phyloP scores from a whole-genome alignment of 1,140 invertebrate genomes.

The Chlorops oryzae region DNA sequence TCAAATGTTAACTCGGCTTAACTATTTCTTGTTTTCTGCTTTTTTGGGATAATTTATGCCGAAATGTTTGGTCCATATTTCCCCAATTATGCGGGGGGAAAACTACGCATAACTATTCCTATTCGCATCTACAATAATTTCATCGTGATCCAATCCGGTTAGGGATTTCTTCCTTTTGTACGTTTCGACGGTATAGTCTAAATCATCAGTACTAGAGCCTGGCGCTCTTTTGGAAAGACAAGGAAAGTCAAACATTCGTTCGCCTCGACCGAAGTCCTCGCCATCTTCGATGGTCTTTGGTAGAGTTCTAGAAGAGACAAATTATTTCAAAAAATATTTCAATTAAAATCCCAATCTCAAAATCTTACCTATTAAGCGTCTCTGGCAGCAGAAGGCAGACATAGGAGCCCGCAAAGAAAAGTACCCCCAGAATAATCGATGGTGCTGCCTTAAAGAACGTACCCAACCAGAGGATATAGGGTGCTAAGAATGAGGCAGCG shows the following conservation, averaged over 20 bases:
- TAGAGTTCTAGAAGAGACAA: conserved; percentile 42
- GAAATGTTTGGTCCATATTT: too few relatives aligned
- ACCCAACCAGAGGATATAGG: conserved; percentile 52
- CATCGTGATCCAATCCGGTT: conserved; percentile 31
- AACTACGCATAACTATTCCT: conserved; percentile 15
- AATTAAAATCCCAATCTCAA: not conserved
- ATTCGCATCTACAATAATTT: conserved; percentile 28
- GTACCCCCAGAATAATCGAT: conserved; percentile 52
- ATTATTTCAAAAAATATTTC: conserved; percentile 1
- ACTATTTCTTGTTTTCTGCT: too few relatives aligned
- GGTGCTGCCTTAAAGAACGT: conserved; percentile 54
- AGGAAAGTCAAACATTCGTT: conserved; percentile 53
- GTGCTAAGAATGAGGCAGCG: conserved; percentile 53
- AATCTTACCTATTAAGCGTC: conserved; percentile 51
- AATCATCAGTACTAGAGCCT: conserved; percentile 29
- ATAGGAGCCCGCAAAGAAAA: conserved; percentile 53
- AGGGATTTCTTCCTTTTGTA: conserved; percentile 44
- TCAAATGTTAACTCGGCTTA: too few relatives aligned
- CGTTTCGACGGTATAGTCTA: conserved; percentile 31
- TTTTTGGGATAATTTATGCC: too few relatives aligned
- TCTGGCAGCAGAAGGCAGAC: conserved; percentile 58
- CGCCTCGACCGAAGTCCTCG: conserved; percentile 57
- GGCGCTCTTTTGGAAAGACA: conserved; percentile 32
- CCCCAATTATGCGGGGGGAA: too few relatives aligned
- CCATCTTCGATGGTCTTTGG: conserved; percentile 59